These are phyloP conservation scores for Drosophila eugracilis DNA, from an alignment of 1,140 invertebrate species.

Conservation along the genomic window DNA sequence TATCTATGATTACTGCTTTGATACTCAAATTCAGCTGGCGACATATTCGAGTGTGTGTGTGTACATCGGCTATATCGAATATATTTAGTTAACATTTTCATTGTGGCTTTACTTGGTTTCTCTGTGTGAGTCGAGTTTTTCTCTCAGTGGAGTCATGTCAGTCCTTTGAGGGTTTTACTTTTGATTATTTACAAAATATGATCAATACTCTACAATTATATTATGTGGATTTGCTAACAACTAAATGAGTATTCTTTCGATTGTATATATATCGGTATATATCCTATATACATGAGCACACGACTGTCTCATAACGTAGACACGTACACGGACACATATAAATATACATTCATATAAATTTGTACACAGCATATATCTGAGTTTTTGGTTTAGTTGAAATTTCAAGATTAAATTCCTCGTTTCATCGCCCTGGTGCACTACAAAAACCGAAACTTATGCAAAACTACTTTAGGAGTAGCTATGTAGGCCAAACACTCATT, in stretches of 20 bases:
- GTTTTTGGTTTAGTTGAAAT: constrained; percentile 52
- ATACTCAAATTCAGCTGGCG: constrained; percentile 72
- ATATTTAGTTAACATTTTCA: constrained; percentile 77
- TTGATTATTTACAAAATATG: constrained; percentile 63
- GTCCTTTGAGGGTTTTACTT: constrained; percentile 57
- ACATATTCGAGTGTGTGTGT: constrained; percentile 38
- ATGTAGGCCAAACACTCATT: constrained; percentile 37
- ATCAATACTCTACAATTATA: constrained; percentile 27
- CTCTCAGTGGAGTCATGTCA: constrained; percentile 48
- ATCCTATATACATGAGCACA: constrained; percentile 57
- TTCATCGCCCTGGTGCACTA: constrained; percentile 21
- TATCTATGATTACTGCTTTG: constrained; percentile 76
- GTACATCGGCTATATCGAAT: constrained; percentile 63
- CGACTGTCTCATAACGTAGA: constrained; percentile 32
- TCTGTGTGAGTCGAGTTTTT: constrained; percentile 27
- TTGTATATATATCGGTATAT: constrained; percentile 38
- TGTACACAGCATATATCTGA: constrained; percentile 74
- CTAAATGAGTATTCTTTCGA: constrained; percentile 54
- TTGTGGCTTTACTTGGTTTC: constrained; percentile 37
- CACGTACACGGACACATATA: constrained; percentile 28
- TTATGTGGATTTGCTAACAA: constrained; percentile 49
- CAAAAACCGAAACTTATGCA: constrained; percentile 33
- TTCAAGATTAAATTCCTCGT: constrained; percentile 68
- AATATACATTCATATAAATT: constrained; percentile 73
- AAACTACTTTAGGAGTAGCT: constrained; percentile 46